Conservation (phyloP, 2,113 vertebrate species). For the Chaenocephalus aceratus region DNA sequence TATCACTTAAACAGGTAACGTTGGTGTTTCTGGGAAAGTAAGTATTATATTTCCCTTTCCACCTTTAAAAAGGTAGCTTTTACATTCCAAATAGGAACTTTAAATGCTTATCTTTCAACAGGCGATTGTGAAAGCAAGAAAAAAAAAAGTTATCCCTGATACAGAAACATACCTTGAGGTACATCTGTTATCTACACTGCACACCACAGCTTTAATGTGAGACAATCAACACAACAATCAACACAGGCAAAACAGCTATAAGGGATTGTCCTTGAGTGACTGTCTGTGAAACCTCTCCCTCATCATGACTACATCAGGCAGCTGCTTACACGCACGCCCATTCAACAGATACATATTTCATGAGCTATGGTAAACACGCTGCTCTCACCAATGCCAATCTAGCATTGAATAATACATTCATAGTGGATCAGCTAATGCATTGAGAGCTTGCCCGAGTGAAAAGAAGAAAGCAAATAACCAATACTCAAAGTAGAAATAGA, state of each 20-base stretch:
- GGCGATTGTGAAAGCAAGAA: conserved; percentile 15
- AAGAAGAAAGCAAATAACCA: conserved; percentile 79
- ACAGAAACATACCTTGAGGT: conserved; percentile 62
- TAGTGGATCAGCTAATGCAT: conserved; percentile 79
- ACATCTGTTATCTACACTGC: conserved; percentile 65
- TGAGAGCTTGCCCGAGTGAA: conserved; percentile 80
- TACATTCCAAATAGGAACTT: background rate
- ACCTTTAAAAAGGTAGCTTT: conserved; percentile 31
- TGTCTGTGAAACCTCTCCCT: conserved; percentile 58
- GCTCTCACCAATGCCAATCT: conserved; percentile 73
- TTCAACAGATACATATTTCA: conserved; percentile 83
- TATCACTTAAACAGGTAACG: conserved; percentile 63
- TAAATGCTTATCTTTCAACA: conserved; percentile 55
- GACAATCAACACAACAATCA: conserved; percentile 73
- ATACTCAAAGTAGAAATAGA: conserved; percentile 80
- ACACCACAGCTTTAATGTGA: conserved; percentile 72
- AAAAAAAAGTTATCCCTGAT: conserved; percentile 41
- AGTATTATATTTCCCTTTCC: conserved; percentile 27
- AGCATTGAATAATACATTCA: conserved; percentile 82
- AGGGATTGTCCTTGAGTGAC: conserved; percentile 75
- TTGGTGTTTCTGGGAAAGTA: conserved; percentile 1
- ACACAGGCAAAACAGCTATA: conserved; percentile 57
- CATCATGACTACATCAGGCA: conserved; percentile 69
- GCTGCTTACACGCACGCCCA: conserved; percentile 69
- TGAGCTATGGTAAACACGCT: conserved; percentile 82